These are phyloP conservation scores for Piscicola geometra DNA, from an alignment of 2,888 invertebrate species.

Conservation along the genomic window DNA sequence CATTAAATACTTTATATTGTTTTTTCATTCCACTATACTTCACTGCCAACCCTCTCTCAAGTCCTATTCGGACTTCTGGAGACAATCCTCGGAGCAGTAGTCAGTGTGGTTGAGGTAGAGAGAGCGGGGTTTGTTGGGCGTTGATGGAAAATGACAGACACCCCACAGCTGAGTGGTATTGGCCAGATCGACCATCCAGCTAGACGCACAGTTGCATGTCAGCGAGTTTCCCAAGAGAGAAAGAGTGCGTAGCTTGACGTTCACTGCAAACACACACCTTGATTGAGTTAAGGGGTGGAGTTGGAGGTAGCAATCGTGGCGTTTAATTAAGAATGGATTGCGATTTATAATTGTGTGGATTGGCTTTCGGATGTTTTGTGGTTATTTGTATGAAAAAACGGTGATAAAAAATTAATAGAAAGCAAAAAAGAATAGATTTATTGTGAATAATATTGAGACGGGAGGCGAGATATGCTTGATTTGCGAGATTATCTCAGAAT, in stretches of 20 bases:
- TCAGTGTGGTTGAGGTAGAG: slow-evolving; percentile 14
- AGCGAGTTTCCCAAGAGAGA: slow-evolving; percentile 42
- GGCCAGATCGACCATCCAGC: slow-evolving; percentile 38
- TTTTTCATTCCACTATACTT: too few species aligned
- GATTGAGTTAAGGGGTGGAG: slow-evolving; percentile 34
- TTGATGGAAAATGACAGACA: slow-evolving; percentile 11
- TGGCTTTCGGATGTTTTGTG: slow-evolving; percentile 37
- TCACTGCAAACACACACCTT: slow-evolving; percentile 38
- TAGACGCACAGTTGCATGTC: slow-evolving; percentile 40
- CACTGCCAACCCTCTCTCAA: too few species aligned
- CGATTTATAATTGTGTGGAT: slow-evolving; percentile 35
- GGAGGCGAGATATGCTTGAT: too few species aligned
- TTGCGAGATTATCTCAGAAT: too few species aligned
- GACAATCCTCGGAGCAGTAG: slow-evolving; percentile 14
- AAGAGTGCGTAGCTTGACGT: slow-evolving; percentile 36
- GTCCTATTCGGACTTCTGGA: background rate
- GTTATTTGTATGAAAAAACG: slow-evolving; percentile 33
- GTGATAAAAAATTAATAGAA: too few species aligned
- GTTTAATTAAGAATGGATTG: slow-evolving; percentile 21
- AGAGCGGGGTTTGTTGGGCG: slow-evolving; percentile 10
- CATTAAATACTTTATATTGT: too few species aligned
- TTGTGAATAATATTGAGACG: too few species aligned
- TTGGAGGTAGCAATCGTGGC: slow-evolving; percentile 37
- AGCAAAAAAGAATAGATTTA: too few species aligned
- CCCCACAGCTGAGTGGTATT: slow-evolving; percentile 35